phyloP scores from a whole-genome alignment of 1,140 invertebrate species.

The Eueides isabella region DNA sequence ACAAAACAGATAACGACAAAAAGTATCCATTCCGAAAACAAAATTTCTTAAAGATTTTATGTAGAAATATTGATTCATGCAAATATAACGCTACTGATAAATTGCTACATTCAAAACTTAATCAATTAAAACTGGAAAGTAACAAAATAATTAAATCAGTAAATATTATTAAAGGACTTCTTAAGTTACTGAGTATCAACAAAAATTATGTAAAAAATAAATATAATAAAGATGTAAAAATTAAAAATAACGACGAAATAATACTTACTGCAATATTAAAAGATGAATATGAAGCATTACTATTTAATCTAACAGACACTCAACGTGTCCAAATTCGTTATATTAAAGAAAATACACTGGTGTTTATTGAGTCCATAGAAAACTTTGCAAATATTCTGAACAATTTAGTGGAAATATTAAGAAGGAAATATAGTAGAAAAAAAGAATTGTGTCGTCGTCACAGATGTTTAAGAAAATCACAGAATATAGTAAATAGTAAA shows the following conservation, averaged over 20 bases:
- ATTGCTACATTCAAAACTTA: constrained; percentile 51
- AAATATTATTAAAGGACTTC: constrained; percentile 60
- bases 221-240: constrained; percentile 1
- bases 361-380: constrained; percentile 58
- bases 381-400: constrained; percentile 60
- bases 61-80: constrained; percentile 55
- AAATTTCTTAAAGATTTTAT: constrained; percentile 49
- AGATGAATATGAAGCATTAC: constrained; percentile 36
- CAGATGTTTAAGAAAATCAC: constrained; percentile 28
- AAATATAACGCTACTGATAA: constrained; percentile 44
- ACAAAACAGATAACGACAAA: neutral
- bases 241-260: constrained; percentile 46
- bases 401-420: constrained; percentile 56
- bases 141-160: constrained; percentile 54
- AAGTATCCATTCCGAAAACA: constrained; percentile 34
- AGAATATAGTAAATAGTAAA: constrained; percentile 28
- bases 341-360: constrained; percentile 58
- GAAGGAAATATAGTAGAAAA: constrained; percentile 22
- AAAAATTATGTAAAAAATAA: constrained; percentile 27
- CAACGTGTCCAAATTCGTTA: constrained; percentile 55
- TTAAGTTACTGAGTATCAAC: constrained; percentile 52
- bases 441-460: constrained; percentile 20
- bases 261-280: constrained; percentile 57
- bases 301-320: constrained; percentile 42
- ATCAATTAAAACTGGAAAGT: constrained; percentile 54